Evolutionary conservation across 2,888 invertebrate species (phyloP), one percentile per base, ranked within the genome.

Genomic region (Pheosia tremula): DNA sequence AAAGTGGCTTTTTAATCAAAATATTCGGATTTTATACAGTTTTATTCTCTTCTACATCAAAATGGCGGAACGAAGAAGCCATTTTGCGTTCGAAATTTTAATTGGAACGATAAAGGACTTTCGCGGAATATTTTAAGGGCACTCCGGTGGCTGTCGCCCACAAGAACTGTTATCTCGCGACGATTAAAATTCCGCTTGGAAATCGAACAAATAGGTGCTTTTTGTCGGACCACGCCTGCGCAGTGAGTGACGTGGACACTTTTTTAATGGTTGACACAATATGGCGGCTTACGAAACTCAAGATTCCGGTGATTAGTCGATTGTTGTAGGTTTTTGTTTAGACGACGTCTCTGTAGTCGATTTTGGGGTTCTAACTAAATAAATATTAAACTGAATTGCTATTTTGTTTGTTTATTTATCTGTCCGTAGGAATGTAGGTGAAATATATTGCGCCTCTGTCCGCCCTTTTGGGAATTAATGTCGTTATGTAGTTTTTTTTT

Each of bases 81-180:
- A 93, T 92, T 89, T 89, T 90, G 83, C 79, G 84, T 84, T 83
- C 72, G 82, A 85, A 90, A 92, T 93, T 88, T 93, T 92, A 93
- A 93, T 93, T 92, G 91, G 91, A 76, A 84, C 84, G 85, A 85
- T 87, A 87, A 87, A 86, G 82, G 85, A 76, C 72, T 83, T 88
- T 88, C 86, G 82, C 79, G 77, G 85, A 83, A 87, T 87, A 84
- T 84, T 83, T 78, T 72, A 71, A 63, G 67, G 63, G 69, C 67
- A 70, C 68, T 64, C 66, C 79, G 76, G 71, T 68, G 68, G 65
- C 68, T 59, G 69, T 57, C 64, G 66, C 13, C 36, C 64, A 75
- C 78, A 84, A 87, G 86, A 88, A 88, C 77, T 82, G 83, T 86
- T 82, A 83, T 87, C 84, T 68, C 66, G 61, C 72, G 76, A 66